Evolutionary conservation across 53 echinoderm and acorn worm species (phyloP), one percentile per base, ranked within the genome.

Genomic region (Holothuria leucospilota): DNA sequence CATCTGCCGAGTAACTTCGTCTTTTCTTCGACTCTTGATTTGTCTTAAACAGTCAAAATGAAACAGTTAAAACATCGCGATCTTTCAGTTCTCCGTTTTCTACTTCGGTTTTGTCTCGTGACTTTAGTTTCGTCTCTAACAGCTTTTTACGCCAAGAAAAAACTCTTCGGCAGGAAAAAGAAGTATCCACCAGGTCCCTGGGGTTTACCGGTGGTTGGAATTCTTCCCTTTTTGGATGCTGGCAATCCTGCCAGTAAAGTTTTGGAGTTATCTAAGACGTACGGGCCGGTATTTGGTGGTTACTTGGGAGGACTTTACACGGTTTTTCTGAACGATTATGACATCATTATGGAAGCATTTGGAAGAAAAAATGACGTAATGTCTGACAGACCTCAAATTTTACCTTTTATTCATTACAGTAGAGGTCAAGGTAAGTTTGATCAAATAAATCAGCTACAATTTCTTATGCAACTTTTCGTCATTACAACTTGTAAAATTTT

Each of bases 371-470:
- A 8, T 58, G 60, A 78, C 79, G 60, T 29, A 3, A 29, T 78
- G 29, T 29, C 58, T 24, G 60, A 59, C 28, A 78, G 79, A 53
- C 79, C 79, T 5, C 25, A 78, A 78, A 78, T 78, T 25, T 30
- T 78, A 16, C 79, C 79, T 28, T 78, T 78, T 27, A 13, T 51
- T 58, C 79, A 78, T 59, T 78, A 51, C 51, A 56, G 18, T 27
- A 78, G 51, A 53, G 79, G 79, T 51, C 79, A 56, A 16, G 79
- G 79, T 78, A 59, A 78, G 79, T 78, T 38, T 30, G 8, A 72
- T 72, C 21, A 13, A 39, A 18, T 5, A 38, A 38, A n/a, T 15
- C 39, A 70, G 4, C 30, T 25, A 25, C 20, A 11, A 38, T 20
- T 25, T 70, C 24, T 9, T 46, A 46, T 7, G 11, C 11, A 46